phyloP scores from a whole-genome alignment of 2,888 invertebrate genomes.

The Cantharis rustica region DNA sequence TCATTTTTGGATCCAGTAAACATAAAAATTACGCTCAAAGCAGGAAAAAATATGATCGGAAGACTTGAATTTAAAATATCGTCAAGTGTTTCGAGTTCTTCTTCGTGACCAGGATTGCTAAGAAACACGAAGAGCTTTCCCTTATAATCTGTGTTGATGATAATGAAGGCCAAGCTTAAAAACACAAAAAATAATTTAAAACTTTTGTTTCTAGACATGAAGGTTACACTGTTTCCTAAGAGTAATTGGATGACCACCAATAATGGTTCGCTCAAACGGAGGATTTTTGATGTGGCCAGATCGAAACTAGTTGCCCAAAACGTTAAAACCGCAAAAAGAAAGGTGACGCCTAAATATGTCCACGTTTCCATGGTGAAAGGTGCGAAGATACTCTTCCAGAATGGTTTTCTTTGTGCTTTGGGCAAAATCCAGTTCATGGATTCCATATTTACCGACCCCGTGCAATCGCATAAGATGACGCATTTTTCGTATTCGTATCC shows the following conservation, averaged over 20 bases:
- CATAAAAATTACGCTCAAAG: neutral
- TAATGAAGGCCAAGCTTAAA: neutral
- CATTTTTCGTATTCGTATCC: slow-evolving; percentile 7
- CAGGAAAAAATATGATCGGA: neutral
- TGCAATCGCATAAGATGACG: neutral
- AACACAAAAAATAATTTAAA: neutral
- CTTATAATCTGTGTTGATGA: slow-evolving; percentile 10
- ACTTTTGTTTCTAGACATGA: neutral
- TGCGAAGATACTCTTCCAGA: slow-evolving; percentile 15
- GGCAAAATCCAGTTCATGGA: slow-evolving; percentile 14
- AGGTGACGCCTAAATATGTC: neutral
- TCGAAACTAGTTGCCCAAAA: slow-evolving; percentile 2
- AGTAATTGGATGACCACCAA: neutral
- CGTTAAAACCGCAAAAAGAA: neutral
- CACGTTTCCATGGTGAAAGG: slow-evolving; percentile 5
- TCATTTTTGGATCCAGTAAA: neutral
- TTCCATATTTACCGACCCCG: neutral
- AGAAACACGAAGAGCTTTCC: slow-evolving; percentile 15
- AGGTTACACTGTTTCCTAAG: neutral
- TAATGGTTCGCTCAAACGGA: neutral
- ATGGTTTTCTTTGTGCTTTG: slow-evolving; percentile 9
- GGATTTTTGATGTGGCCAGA: neutral
- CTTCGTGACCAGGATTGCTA: slow-evolving; percentile 13
- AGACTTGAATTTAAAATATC: slow-evolving; percentile 12
- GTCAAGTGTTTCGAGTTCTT: neutral